Evolutionary conservation across 2,113 vertebrate genomes (phyloP).

Genomic region (Epinephelus moara): DNA sequence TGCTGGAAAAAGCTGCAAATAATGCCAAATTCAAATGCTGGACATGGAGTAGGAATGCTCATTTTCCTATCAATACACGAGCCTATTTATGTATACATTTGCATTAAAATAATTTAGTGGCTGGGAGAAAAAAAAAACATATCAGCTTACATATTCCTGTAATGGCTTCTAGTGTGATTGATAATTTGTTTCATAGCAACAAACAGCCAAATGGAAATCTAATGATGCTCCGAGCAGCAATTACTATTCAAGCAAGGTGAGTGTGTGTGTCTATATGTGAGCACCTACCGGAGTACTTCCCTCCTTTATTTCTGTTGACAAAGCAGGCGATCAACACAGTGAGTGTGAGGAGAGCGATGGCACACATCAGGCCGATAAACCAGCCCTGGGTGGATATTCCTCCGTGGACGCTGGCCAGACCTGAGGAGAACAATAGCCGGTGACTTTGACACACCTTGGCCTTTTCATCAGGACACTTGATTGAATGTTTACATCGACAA

Average conservation of each 20-base stretch:
- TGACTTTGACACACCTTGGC: slow-evolving; percentile 78
- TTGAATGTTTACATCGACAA: slow-evolving; percentile 78
- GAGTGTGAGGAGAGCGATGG: slow-evolving; percentile 94
- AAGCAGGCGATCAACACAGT: slow-evolving; percentile 93
- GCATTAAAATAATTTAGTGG: slow-evolving; percentile 54
- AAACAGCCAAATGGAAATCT: slow-evolving; percentile 59
- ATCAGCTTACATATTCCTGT: slow-evolving; percentile 38
- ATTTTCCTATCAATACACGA: slow-evolving; percentile 56
- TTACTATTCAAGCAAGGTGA: slow-evolving; percentile 59
- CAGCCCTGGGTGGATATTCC: slow-evolving; percentile 95
- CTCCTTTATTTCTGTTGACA: slow-evolving; percentile 96
- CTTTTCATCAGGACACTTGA: slow-evolving; percentile 76
- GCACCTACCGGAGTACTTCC: slow-evolving; percentile 95
- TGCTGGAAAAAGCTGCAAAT: slow-evolving; percentile 33
- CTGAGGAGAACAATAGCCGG: slow-evolving; percentile 78
- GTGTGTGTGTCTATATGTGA: slow-evolving; percentile 31
- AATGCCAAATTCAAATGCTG: slow-evolving; percentile 58
- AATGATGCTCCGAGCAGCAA: slow-evolving; percentile 52
- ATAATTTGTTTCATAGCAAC: slow-evolving; percentile 58
- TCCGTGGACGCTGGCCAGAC: slow-evolving; percentile 90
- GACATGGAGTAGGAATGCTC: slow-evolving; percentile 36
- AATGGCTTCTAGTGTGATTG: slow-evolving; percentile 50
- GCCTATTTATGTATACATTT: slow-evolving; percentile 54
- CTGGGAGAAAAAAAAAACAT: not conserved
- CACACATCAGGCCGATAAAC: slow-evolving; percentile 98